Percentiles rank a stretch among this genome's conserved stretches.
phyloP scores from a whole-genome alignment of 2,797 vertebrate genomes.

The Hypotaenidia okinawae region DNA sequence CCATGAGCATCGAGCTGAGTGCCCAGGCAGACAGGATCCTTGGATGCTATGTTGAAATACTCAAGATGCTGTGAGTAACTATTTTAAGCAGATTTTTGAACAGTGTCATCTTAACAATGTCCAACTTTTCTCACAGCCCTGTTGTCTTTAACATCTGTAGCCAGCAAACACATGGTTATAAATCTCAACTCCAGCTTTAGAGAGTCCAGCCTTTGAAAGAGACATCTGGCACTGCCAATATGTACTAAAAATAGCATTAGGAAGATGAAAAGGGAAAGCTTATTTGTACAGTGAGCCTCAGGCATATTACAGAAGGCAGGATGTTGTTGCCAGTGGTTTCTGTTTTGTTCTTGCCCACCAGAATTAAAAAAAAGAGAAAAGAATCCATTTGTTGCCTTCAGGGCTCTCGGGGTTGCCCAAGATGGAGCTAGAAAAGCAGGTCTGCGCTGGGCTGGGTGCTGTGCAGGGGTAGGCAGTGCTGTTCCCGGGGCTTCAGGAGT shows the following conservation, averaged over 20 bases:
- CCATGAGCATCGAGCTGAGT: constrained; percentile 96
- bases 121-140: background rate
- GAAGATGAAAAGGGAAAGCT: constrained; percentile 47
- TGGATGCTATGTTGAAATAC: constrained; percentile 96
- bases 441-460: background rate
- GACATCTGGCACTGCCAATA: constrained; percentile 60
- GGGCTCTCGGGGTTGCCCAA: background rate
- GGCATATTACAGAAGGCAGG: background rate
- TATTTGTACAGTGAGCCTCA: constrained; percentile 38
- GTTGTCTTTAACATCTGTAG: constrained; percentile 33
- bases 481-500: background rate
- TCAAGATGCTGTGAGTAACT: constrained; percentile 97
- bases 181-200: constrained; percentile 14
- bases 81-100: background rate
- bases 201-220: constrained; percentile 36
- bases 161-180: constrained; percentile 9
- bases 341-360: constrained; percentile 38
- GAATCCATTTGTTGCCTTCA: background rate
- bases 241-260: constrained; percentile 60
- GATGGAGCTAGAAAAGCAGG: background rate
- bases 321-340: constrained; percentile 43
- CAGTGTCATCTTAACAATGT: background rate
- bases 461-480: background rate
- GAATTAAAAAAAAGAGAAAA: background rate
- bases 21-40: constrained; percentile 96